phyloP scores from a whole-genome alignment of 1,140 invertebrate species.

The Wasmannia auropunctata region DNA sequence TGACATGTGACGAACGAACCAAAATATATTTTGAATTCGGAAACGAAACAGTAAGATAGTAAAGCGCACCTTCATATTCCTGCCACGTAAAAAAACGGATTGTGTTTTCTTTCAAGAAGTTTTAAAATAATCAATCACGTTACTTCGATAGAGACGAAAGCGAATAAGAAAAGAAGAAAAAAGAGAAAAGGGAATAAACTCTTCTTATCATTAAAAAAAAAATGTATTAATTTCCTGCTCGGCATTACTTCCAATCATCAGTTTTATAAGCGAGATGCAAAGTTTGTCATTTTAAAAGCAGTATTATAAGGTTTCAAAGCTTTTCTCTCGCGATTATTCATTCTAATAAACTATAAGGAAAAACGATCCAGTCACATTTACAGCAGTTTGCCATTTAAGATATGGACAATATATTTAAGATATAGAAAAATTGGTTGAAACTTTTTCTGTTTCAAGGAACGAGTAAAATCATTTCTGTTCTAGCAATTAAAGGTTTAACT shows the following conservation, averaged over 20 bases:
- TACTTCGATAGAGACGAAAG: not conserved
- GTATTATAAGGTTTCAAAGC: not conserved
- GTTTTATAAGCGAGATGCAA: not conserved
- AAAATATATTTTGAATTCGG: constrained; percentile 35
- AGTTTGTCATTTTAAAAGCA: not conserved
- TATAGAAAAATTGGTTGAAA: not conserved
- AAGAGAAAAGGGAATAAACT: not conserved
- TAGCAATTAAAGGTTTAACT: constrained; percentile 13
- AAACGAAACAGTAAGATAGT: not conserved
- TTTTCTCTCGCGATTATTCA: not conserved
- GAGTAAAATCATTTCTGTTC: not conserved
- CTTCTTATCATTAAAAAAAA: not conserved
- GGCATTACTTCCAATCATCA: not conserved
- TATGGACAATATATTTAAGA: not conserved
- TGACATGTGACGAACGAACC: not conserved
- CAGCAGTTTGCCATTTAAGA: not conserved
- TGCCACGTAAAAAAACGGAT: not conserved
- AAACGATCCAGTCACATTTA: not conserved
- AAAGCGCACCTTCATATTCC: not conserved
- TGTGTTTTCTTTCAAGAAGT: not conserved
- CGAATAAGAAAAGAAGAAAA: not conserved
- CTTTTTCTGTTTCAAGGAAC: not conserved
- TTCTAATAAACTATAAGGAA: not conserved
- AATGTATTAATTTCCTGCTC: constrained; percentile 21
- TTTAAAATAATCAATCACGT: constrained; percentile 10